Evolutionary conservation across 2,113 vertebrate genomes (phyloP).

Genomic region (Pterocles orientalis): DNA sequence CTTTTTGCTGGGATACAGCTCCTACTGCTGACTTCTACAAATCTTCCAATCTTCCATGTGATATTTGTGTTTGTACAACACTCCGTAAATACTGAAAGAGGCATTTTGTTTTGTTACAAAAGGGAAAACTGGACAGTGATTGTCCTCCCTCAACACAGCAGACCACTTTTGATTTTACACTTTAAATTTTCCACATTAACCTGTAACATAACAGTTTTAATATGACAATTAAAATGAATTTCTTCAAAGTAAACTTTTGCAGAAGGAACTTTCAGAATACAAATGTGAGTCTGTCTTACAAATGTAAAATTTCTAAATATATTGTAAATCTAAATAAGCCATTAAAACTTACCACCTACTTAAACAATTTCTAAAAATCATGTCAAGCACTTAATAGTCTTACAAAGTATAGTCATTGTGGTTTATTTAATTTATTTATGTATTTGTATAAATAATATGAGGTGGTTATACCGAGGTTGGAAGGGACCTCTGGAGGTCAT

Average conservation of each 20-base stretch:
- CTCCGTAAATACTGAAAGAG: background rate
- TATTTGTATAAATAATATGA: background rate
- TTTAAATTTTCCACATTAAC: conserved; percentile 37
- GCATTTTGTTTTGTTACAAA: conserved; percentile 17
- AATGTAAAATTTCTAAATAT: background rate
- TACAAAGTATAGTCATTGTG: background rate
- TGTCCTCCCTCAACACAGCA: background rate
- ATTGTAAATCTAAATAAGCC: background rate
- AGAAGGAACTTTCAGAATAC: background rate
- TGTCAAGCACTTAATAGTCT: background rate
- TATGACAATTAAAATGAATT: conserved; percentile 17
- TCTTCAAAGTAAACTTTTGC: conserved; percentile 11
- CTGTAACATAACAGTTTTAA: conserved; percentile 20
- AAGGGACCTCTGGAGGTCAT: background rate
- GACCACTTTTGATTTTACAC: conserved; percentile 34
- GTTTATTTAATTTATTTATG: background rate
- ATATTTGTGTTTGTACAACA: conserved; percentile 6
- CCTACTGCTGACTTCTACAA: background rate
- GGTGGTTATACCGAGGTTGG: background rate
- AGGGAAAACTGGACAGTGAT: background rate
- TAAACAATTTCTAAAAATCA: background rate
- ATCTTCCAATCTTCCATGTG: background rate
- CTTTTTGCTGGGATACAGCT: background rate
- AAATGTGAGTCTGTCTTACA: background rate
- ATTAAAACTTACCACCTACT: background rate